A percentile compares a stretch with the other conserved stretches of the same genome.
These are phyloP conservation scores for Bothrops jararaca DNA, from an alignment of 2,113 vertebrate species.

Conservation along the genomic window DNA sequence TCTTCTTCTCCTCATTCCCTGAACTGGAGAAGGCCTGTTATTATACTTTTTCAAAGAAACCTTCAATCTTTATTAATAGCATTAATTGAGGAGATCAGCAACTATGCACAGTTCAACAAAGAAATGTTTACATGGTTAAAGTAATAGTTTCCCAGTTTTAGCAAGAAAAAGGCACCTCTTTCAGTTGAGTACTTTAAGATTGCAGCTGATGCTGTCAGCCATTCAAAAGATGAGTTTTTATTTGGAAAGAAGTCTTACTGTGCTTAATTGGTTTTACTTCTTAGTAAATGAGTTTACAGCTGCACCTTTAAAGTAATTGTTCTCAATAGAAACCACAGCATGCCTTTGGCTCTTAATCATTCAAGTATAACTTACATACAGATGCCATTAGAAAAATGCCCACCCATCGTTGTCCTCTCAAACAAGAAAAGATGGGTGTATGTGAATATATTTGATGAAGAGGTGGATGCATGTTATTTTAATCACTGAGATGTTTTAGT, in stretches of 20 bases:
- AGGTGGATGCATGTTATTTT: background rate
- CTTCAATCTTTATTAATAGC: background rate
- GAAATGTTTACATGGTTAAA: background rate
- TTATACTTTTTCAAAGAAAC: background rate
- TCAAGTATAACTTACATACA: background rate
- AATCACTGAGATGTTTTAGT: background rate
- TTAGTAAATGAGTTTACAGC: background rate
- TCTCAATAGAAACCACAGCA: background rate
- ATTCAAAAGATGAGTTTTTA: background rate
- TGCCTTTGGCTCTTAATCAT: background rate
- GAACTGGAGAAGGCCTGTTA: conserved; percentile 16
- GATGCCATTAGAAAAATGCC: background rate
- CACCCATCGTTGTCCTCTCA: background rate
- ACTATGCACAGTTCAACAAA: background rate
- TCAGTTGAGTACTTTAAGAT: background rate
- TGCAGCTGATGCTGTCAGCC: background rate
- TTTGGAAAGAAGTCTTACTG: background rate
- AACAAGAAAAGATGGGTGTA: too few species aligned
- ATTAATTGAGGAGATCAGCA: background rate
- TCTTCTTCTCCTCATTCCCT: background rate
- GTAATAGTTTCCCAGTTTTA: background rate
- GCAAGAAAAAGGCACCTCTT: background rate
- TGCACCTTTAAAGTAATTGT: background rate
- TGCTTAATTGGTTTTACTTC: background rate
- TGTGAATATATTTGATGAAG: background rate